phyloP scores from a whole-genome alignment of 2,797 vertebrate species.

The Meriones psammophilus region DNA sequence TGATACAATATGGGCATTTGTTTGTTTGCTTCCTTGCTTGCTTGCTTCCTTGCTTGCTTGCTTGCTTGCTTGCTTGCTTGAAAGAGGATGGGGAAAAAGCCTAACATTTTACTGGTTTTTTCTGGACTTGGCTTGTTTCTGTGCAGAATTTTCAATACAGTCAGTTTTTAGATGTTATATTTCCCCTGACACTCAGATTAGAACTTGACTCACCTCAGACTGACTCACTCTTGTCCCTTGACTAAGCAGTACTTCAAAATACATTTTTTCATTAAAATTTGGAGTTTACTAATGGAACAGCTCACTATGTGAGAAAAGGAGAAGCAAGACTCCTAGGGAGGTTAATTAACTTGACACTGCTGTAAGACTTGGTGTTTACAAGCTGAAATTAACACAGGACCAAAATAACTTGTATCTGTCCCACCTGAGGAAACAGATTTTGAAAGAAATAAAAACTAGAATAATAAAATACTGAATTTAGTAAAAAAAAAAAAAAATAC shows the following conservation, averaged over 20 bases:
- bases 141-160: not conserved
- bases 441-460: conserved; percentile 42
- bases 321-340: conserved; percentile 20
- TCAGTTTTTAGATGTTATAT: not conserved
- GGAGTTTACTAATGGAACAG: conserved; percentile 11
- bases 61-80: not conserved
- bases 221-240: conserved; percentile 42
- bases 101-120: not conserved
- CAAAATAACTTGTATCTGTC: conserved; percentile 52
- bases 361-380: conserved; percentile 52
- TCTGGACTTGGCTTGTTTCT: not conserved
- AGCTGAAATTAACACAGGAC: conserved; percentile 62
- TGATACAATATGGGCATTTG: not conserved
- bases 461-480: conserved; percentile 28
- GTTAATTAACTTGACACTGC: conserved; percentile 45
- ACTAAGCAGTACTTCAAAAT: conserved; percentile 35
- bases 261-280: conserved; percentile 40
- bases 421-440: conserved; percentile 20
- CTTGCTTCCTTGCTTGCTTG: not conserved
- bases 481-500: not conserved
- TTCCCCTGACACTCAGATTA: conserved; percentile 2
- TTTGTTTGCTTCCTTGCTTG: no score
- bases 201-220: conserved; percentile 59
- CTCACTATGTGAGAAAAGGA: conserved; percentile 49
- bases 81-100: not conserved